Conservation (phyloP, 2,888 invertebrate species). For the Sceliomorpha sp. region DNA sequence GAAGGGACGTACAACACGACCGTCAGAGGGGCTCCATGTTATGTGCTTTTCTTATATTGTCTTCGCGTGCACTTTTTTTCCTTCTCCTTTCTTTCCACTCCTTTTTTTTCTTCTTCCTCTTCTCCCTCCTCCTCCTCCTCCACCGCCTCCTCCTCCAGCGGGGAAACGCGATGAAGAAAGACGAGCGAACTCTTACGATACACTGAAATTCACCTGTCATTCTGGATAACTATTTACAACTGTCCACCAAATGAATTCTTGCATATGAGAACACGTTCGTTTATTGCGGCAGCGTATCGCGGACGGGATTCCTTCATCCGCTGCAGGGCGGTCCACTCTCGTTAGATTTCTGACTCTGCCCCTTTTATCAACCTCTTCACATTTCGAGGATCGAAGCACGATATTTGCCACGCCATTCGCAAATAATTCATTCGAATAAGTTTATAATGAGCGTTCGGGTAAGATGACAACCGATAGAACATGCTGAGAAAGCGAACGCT, state of each 20-base stretch:
- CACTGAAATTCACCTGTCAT: conserved; percentile 72
- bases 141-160: neutral
- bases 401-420: conserved; percentile 9
- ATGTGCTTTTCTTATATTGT: conserved; percentile 52
- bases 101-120: conserved; percentile 26
- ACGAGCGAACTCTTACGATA: conserved; percentile 47
- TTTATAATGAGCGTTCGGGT: too few species aligned
- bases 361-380: conserved; percentile 31
- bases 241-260: conserved; percentile 64
- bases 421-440: too few species aligned
- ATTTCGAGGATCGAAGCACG: conserved; percentile 30
- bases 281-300: conserved; percentile 17
- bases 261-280: conserved; percentile 61
- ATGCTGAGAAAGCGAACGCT: too few species aligned
- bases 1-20: conserved; percentile 7
- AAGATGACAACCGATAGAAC: too few species aligned
- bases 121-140: neutral
- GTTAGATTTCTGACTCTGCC: conserved; percentile 26
- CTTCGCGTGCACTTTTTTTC: conserved; percentile 23
- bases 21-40: conserved; percentile 34
- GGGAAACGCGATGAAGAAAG: neutral
- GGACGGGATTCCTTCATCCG: conserved; percentile 14
- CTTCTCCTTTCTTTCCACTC: conserved; percentile 16
- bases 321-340: conserved; percentile 40
- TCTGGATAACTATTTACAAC: conserved; percentile 74